phyloP scores from a whole-genome alignment of 1,140 invertebrate genomes.

The Ylistrum balloti region DNA sequence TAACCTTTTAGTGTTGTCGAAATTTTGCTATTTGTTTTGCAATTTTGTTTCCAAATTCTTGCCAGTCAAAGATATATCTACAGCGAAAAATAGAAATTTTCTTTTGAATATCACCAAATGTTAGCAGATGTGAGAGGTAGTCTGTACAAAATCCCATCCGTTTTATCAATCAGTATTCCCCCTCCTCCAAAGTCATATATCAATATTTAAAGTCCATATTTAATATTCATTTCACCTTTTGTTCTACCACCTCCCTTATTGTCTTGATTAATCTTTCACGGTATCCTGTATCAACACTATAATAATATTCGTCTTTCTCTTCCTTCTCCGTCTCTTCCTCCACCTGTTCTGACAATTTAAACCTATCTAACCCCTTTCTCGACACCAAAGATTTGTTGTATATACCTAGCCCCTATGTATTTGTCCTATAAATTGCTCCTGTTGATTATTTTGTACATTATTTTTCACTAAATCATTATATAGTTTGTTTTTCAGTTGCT shows the following conservation, averaged over 20 bases:
- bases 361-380: neutral
- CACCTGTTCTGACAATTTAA: too few species aligned
- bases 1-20: neutral
- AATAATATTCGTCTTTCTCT: too few species aligned
- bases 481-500: conserved; percentile 24
- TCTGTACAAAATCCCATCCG: neutral
- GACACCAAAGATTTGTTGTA: conserved; percentile 33
- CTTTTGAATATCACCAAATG: neutral
- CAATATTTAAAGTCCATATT: neutral
- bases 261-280: too few species aligned
- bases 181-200: neutral
- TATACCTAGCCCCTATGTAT: conserved; percentile 20
- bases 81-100: neutral
- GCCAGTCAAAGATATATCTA: neutral
- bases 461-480: neutral
- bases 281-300: too few species aligned
- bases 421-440: conserved; percentile 1
- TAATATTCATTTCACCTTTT: neutral
- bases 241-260: neutral
- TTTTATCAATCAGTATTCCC: conserved; percentile 15
- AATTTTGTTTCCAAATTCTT: conserved; percentile 12
- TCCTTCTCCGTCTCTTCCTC: too few species aligned
- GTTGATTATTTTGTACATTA: conserved; percentile 29
- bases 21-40: neutral
- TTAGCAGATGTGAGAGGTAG: neutral